Evolutionary conservation across 1,140 invertebrate species (phyloP).

Genomic region (Sycobia sp.): DNA sequence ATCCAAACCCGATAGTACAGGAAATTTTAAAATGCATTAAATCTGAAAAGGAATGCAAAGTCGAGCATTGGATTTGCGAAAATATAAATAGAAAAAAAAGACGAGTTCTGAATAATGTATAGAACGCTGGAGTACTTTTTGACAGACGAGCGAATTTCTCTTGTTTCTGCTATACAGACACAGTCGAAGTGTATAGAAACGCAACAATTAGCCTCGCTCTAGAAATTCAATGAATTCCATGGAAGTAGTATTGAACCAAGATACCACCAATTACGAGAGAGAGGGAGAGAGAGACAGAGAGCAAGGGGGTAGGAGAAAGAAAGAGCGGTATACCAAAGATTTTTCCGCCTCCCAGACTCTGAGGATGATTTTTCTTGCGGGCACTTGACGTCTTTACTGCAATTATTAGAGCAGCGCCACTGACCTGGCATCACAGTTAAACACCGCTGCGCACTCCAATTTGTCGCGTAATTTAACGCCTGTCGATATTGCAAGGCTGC

Average conservation of each 20-base stretch:
- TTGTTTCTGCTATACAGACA: too few species aligned
- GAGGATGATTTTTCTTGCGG: conserved; percentile 36
- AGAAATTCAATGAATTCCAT: conserved; percentile 51
- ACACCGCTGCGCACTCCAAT: conserved; percentile 24
- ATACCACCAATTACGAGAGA: conserved; percentile 48
- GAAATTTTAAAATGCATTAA: too few species aligned
- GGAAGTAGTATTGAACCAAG: conserved; percentile 40
- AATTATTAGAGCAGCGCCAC: conserved; percentile 28
- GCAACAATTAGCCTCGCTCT: conserved; percentile 41
- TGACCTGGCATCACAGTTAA: conserved; percentile 27
- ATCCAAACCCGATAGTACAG: too few species aligned
- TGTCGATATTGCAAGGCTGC: conserved; percentile 25
- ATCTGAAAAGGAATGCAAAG: too few species aligned
- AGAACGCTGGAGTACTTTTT: too few species aligned
- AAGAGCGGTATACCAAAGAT: too few species aligned
- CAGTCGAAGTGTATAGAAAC: too few species aligned
- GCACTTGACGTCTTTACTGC: conserved; percentile 32
- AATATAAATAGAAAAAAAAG: too few species aligned
- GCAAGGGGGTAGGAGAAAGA: too few species aligned
- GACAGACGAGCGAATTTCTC: too few species aligned
- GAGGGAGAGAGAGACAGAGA: conserved; percentile 28
- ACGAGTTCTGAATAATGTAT: too few species aligned
- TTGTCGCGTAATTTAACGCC: conserved; percentile 34
- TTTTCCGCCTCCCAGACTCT: conserved; percentile 28
- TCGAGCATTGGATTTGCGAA: too few species aligned